Percentiles rank a stretch among this genome's conserved stretches.
Evolutionary conservation across 2,113 vertebrate genomes (phyloP).

Genomic region (Microcebus jonahi): DNA sequence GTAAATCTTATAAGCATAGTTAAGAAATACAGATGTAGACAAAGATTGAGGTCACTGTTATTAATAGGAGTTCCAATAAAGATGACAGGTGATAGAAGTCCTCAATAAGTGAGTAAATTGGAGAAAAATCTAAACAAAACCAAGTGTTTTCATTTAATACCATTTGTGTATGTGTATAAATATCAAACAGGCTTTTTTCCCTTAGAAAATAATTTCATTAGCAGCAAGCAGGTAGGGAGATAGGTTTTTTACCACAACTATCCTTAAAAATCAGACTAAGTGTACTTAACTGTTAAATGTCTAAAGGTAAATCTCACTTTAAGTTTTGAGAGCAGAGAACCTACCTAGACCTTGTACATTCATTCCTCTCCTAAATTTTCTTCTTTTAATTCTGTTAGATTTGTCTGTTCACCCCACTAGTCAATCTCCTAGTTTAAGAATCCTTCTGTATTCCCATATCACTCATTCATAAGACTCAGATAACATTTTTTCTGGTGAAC

Average conservation of each 20-base stretch:
- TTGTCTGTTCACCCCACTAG: neutral
- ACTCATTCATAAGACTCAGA: neutral
- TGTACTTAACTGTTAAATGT: neutral
- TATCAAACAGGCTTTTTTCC: neutral
- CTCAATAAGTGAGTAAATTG: neutral
- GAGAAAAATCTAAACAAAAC: neutral
- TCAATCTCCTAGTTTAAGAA: neutral
- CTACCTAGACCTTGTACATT: neutral
- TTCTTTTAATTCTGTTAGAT: neutral
- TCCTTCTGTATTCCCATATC: neutral
- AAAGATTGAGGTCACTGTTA: neutral
- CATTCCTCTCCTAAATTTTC: neutral
- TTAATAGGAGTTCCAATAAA: neutral
- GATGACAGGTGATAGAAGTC: neutral
- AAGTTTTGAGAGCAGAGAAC: neutral
- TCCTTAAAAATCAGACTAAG: neutral
- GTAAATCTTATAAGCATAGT: neutral
- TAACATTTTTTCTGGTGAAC: neutral
- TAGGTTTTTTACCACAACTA: neutral
- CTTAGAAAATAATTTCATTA: slow-evolving; percentile 27
- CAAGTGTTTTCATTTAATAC: neutral
- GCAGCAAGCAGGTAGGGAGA: neutral
- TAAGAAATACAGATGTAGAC: slow-evolving; percentile 6
- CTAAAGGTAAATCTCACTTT: neutral
- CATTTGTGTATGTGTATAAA: neutral